Evolutionary conservation across 2,797 vertebrate species (phyloP).

Genomic region (Benthosema pterotum): DNA sequence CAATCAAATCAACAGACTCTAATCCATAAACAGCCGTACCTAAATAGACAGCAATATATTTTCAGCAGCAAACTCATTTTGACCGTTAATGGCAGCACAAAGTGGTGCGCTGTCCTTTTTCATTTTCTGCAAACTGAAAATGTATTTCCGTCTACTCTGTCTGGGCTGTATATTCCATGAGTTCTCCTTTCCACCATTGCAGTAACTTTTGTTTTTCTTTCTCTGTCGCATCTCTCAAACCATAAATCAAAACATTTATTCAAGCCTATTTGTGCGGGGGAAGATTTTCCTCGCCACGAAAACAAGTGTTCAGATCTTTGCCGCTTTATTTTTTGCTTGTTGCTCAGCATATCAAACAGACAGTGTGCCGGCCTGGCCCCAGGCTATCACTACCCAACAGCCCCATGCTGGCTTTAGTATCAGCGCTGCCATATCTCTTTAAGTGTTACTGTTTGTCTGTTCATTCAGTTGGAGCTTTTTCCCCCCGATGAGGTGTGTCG

Average conservation of each 20-base stretch:
- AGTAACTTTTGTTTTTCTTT: slow-evolving; percentile 8
- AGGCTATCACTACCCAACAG: slow-evolving; percentile 71
- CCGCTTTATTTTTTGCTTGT: slow-evolving; percentile 58
- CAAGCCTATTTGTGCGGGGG: slow-evolving; percentile 41
- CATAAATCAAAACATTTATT: slow-evolving; percentile 45
- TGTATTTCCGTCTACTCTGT: slow-evolving; percentile 49
- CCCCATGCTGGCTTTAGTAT: slow-evolving; percentile 69
- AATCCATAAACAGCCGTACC: slow-evolving; percentile 31
- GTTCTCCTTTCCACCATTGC: slow-evolving; percentile 49
- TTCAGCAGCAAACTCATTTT: slow-evolving; percentile 24
- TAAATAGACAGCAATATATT: slow-evolving; percentile 39
- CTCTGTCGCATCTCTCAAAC: slow-evolving; percentile 41
- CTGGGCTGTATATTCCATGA: slow-evolving; percentile 44
- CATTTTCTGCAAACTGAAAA: slow-evolving; percentile 34
- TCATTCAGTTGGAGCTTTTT: slow-evolving; percentile 83
- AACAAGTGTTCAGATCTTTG: slow-evolving; percentile 36
- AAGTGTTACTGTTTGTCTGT: slow-evolving; percentile 85
- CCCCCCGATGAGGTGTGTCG: slow-evolving; percentile 66
- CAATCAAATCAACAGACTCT: slow-evolving; percentile 22
- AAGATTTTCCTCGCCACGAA: slow-evolving; percentile 38
- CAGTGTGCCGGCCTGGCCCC: slow-evolving; percentile 40
- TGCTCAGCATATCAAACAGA: slow-evolving; percentile 65
- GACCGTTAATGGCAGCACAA: slow-evolving; percentile 19
- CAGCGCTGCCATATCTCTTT: slow-evolving; percentile 73
- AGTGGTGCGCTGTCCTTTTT: slow-evolving; percentile 6